These are phyloP conservation scores for Spinibarbus caldwelli DNA, from an alignment of 2,797 vertebrate genomes.

Conservation along the genomic window DNA sequence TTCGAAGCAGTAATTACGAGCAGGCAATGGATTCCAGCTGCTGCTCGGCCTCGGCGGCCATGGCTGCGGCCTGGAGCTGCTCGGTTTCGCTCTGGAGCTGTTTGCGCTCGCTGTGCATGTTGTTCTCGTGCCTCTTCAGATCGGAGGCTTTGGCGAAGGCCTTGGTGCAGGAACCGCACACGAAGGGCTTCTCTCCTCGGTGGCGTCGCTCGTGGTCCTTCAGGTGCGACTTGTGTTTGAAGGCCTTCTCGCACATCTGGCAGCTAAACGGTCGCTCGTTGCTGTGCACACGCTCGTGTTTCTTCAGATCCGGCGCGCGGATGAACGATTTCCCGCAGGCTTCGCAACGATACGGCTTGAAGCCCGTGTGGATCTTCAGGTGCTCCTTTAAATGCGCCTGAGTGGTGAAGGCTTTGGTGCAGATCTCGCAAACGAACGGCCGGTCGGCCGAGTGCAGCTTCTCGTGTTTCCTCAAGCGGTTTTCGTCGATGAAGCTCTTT, in stretches of 20 bases:
- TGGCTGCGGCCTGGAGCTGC: constrained; percentile 94
- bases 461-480: constrained; percentile 90
- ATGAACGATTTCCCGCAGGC: constrained; percentile 98
- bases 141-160: constrained; percentile 99
- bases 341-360: constrained; percentile 96
- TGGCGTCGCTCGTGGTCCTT: constrained; percentile 98
- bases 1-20: constrained; percentile 48
- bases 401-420: constrained; percentile 96
- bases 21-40: constrained; percentile 91
- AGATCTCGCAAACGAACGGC: constrained; percentile 96
- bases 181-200: constrained; percentile 95
- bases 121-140: constrained; percentile 97
- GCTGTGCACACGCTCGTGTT: constrained; percentile 97
- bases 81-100: constrained; percentile 96
- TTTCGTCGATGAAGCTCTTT: constrained; percentile 94
- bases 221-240: constrained; percentile 99
- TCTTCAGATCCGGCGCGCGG: constrained; percentile 94
- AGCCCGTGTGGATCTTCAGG: constrained; percentile 97
- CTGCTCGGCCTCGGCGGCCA: constrained; percentile 95
- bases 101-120: constrained; percentile 98
- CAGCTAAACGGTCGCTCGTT: constrained; percentile 97
- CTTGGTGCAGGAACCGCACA: constrained; percentile 96
- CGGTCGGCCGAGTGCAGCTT: constrained; percentile 95
- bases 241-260: constrained; percentile 98
- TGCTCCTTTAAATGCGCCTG: constrained; percentile 98